phyloP scores from a whole-genome alignment of 2,888 invertebrate species.

The Schrankia costaestrigalis region DNA sequence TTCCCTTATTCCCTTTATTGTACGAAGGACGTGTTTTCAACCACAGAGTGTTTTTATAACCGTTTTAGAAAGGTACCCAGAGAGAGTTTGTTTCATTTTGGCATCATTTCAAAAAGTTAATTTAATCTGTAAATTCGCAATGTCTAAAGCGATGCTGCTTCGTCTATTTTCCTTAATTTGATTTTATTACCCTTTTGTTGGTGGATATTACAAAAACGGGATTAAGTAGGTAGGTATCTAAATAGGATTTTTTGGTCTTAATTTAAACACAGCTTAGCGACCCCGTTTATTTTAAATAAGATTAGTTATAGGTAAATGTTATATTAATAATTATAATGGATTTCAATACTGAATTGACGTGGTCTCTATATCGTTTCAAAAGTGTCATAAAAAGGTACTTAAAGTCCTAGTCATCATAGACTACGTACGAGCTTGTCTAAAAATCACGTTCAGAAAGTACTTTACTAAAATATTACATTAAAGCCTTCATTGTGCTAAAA shows the following conservation, averaged over 20 bases:
- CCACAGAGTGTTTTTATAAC: slow-evolving; percentile 4
- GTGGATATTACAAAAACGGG: slow-evolving; percentile 15
- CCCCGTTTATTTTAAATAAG: slow-evolving; percentile 4
- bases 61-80: not conserved
- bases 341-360: too few species aligned
- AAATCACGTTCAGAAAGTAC: too few species aligned
- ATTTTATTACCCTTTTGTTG: slow-evolving; percentile 14
- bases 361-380: too few species aligned
- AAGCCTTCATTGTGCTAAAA: too few species aligned
- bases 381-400: too few species aligned
- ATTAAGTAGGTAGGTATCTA: slow-evolving; percentile 13
- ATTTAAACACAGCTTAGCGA: slow-evolving; percentile 4
- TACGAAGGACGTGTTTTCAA: slow-evolving; percentile 16
- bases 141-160: not conserved
- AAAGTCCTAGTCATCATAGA: too few species aligned
- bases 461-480: too few species aligned
- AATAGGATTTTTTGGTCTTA: slow-evolving; percentile 7
- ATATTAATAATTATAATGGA: too few species aligned
- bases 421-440: too few species aligned
- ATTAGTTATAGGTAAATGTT: too few species aligned
- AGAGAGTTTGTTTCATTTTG: slow-evolving; percentile 6
- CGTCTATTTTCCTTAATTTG: slow-evolving; percentile 11
- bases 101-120: slow-evolving; percentile 8
- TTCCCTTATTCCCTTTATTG: slow-evolving; percentile 20
- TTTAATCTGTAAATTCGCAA: slow-evolving; percentile 13